Evolutionary conservation across 2,113 vertebrate species (phyloP).

Genomic region (Mesitornis unicolor): DNA sequence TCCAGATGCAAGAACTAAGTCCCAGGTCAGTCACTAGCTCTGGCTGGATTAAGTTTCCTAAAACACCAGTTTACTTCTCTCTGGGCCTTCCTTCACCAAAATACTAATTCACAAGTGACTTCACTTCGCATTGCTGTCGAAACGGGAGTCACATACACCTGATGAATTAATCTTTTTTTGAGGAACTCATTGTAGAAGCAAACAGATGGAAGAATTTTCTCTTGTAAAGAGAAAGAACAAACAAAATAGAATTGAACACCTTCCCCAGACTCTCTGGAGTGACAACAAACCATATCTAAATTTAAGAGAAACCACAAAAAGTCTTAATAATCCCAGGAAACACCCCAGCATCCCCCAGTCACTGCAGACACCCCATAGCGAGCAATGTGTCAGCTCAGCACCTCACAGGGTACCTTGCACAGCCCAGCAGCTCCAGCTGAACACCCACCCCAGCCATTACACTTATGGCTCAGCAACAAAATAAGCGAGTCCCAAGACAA

Average conservation of each 20-base stretch:
- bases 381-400: not conserved
- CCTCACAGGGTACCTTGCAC: not conserved
- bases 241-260: not conserved
- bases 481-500: not conserved
- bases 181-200: not conserved
- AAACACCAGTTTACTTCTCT: not conserved
- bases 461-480: not conserved
- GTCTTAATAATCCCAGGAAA: not conserved
- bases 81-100: not conserved
- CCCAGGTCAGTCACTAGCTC: not conserved
- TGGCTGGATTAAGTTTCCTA: not conserved
- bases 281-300: not conserved
- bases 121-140: not conserved
- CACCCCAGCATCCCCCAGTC: not conserved
- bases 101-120: not conserved
- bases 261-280: not conserved
- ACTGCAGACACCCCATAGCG: not conserved
- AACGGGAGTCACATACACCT: not conserved
- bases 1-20: not conserved
- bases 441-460: not conserved
- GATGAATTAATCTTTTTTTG: not conserved
- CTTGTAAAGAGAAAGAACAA: not conserved
- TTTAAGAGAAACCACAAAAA: not conserved
- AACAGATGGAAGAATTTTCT: not conserved
- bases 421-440: not conserved